Base-by-base conservation (phyloP, 1,140 invertebrate species). In the Drosophila truncata region DNA sequence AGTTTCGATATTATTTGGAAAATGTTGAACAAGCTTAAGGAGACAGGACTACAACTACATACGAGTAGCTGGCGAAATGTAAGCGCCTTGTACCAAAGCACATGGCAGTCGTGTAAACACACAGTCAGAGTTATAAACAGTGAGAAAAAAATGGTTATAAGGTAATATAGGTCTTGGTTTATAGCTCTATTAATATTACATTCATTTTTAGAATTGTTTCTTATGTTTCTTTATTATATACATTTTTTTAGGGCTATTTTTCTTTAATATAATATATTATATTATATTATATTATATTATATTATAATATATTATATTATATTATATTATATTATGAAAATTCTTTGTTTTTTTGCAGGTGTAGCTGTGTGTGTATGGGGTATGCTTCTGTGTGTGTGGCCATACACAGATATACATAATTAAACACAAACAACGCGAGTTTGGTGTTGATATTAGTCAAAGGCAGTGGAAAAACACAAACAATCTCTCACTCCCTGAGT, bases 391-490 rank as follows among this genome's bases (percentile, higher is more conserved):
- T 18, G 16, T 58, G 33, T 16, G 55, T 41, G 23, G 20, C 47
- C 35, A 52, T 18, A 59, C 46, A 49, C 77, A 75, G 33, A 74
- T 62, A 74, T 86, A 78, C 74, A 85, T 85, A 85, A 85, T 85
- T 85, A 85, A 85, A 85, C 82, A 74, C 82, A 85, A 85, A 85
- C 82, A 85, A 61, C 73, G 74, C 35, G 63, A 67, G 63, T 70
- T 55, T 35, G 37, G 31, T 70, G 66, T 70, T 70, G 66, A 70
- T 67, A 70, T 70, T 70, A 70, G 66, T 67, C 62, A 65, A 70
- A 70, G 46, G 63, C 37, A 35, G 23, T 67, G 39, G 31, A 54
- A 59, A 74, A 75, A 75, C 33, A 66, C 44, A 64, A 57, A 59
- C 52, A 76, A n/a, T 42, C 42, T 50, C 42, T 20, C 37, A 47